Evolutionary conservation across 2,888 invertebrate species (phyloP).

Genomic region (Phaedon cochleariae): DNA sequence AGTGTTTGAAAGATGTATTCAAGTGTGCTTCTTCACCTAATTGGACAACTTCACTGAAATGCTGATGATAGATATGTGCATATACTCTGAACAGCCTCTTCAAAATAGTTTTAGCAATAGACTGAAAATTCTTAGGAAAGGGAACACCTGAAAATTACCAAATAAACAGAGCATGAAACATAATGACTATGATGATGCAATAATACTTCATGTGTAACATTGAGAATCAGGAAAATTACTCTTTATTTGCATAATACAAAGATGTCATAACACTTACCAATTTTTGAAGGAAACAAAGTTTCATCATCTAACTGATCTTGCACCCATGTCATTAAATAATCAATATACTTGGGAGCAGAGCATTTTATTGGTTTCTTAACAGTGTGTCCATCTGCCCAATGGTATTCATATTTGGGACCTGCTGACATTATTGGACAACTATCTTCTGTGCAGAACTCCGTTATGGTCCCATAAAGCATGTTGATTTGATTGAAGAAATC

Average conservation of each 20-base stretch:
- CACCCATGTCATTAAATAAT: constrained; percentile 99
- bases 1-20: constrained; percentile 99
- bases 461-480: constrained; percentile 99
- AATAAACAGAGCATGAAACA: no score
- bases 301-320: constrained; percentile 99
- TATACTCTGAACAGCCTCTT: constrained; percentile 98
- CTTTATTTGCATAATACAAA: no score
- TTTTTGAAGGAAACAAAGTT: constrained; percentile 97
- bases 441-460: constrained; percentile 99
- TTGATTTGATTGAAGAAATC: constrained; percentile 99
- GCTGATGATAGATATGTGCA: constrained; percentile 99
- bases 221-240: not conserved
- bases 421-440: constrained; percentile 99
- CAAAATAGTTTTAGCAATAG: constrained; percentile 97
- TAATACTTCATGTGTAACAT: not conserved
- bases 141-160: constrained; percentile 80
- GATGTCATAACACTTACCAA: constrained; percentile 66
- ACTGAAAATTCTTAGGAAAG: constrained; percentile 96
- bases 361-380: constrained; percentile 99
- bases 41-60: constrained; percentile 97
- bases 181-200: not conserved
- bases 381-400: constrained; percentile 99
- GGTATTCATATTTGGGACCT: constrained; percentile 99
- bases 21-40: constrained; percentile 98
- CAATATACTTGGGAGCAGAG: constrained; percentile 98